phyloP scores from a whole-genome alignment of 1,140 invertebrate genomes.

The Drosophila arizonae region DNA sequence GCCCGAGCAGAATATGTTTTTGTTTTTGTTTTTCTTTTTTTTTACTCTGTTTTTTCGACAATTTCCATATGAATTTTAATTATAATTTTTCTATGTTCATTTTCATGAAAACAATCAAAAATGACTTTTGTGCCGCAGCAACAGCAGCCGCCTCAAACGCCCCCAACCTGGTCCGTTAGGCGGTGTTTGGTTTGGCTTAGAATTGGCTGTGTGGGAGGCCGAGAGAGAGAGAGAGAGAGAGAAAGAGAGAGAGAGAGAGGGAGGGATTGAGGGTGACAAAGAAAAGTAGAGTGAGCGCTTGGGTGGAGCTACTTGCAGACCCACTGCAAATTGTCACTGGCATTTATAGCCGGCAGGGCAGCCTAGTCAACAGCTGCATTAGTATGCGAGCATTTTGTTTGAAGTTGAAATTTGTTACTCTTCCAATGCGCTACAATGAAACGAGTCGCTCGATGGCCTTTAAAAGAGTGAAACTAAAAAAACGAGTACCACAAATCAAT shows the following conservation, averaged over 20 bases:
- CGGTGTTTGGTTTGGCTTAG: neutral
- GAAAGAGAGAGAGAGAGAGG: neutral
- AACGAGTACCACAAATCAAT: neutral
- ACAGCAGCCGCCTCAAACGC: slow-evolving; percentile 23
- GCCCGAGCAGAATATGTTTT: slow-evolving; percentile 51
- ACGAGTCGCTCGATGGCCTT: no score
- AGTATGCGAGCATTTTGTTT: slow-evolving; percentile 29
- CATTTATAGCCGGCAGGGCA: slow-evolving; percentile 64
- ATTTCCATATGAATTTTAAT: slow-evolving; percentile 81
- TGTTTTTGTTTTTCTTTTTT: slow-evolving; percentile 63
- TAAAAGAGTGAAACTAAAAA: no score
- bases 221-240: neutral
- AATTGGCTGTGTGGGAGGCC: neutral
- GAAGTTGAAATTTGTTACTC: slow-evolving; percentile 27
- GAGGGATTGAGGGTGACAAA: neutral
- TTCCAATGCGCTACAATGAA: slow-evolving; percentile 2
- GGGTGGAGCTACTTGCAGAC: slow-evolving; percentile 30
- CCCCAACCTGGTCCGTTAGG: slow-evolving; percentile 6
- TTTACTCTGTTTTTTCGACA: slow-evolving; percentile 55
- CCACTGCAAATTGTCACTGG: slow-evolving; percentile 72
- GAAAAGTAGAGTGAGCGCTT: neutral
- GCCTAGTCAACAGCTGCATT: slow-evolving; percentile 38
- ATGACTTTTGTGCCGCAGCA: slow-evolving; percentile 69
- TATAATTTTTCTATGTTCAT: slow-evolving; percentile 81
- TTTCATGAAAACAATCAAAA: slow-evolving; percentile 81